Conservation (phyloP, 2,797 vertebrate genomes). For the Anguilla anguilla region DNA sequence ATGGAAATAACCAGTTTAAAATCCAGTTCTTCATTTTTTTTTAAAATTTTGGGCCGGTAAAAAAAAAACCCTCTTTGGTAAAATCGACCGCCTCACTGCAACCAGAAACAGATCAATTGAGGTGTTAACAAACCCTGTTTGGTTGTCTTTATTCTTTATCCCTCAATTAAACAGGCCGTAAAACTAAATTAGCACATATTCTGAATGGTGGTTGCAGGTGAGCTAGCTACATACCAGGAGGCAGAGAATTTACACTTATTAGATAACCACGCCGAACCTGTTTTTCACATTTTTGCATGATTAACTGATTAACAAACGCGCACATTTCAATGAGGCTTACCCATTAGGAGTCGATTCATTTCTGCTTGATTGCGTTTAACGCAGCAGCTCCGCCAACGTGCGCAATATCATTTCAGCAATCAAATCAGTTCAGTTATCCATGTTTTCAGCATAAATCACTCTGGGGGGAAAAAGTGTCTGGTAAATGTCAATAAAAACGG, state of each 20-base stretch:
- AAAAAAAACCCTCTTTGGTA: background rate
- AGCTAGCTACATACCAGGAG: background rate
- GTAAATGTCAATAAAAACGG: background rate
- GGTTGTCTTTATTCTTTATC: background rate
- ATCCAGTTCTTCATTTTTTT: too few species aligned
- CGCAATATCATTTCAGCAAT: background rate
- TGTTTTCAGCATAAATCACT: background rate
- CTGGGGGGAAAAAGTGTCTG: background rate
- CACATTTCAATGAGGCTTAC: slow-evolving; percentile 1
- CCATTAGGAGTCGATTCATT: background rate
- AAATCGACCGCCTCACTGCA: background rate
- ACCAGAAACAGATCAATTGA: background rate
- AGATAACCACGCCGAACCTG: background rate
- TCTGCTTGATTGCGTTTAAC: background rate
- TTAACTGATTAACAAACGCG: slow-evolving; percentile 3
- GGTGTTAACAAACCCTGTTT: background rate
- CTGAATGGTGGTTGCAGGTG: background rate
- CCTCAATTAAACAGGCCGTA: background rate
- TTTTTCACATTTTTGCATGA: background rate
- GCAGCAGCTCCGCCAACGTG: background rate
- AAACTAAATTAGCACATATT: background rate
- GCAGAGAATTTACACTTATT: background rate
- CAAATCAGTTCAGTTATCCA: background rate
- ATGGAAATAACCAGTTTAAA: background rate
- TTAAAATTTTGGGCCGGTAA: background rate